phyloP scores from a whole-genome alignment of 2,797 vertebrate species.

The Bovichtus diacanthus region DNA sequence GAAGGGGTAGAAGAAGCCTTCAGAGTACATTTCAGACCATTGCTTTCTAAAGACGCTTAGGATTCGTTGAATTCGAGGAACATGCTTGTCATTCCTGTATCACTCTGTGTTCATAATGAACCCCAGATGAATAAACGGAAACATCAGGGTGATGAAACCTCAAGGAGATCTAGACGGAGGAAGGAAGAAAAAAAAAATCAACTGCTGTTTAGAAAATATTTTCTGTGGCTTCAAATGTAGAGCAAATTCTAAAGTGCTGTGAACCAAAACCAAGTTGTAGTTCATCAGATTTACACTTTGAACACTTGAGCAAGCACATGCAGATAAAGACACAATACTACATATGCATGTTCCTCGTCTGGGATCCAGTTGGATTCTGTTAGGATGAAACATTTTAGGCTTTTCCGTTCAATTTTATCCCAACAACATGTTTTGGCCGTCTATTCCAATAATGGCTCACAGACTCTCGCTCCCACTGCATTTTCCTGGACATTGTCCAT shows the following conservation, averaged over 20 bases:
- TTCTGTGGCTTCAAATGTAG: slow-evolving; percentile 3
- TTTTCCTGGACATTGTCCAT: slow-evolving; percentile 55
- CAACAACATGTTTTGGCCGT: slow-evolving; percentile 23
- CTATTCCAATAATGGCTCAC: slow-evolving; percentile 23
- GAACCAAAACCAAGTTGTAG: background rate
- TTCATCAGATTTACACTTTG: too few relatives aligned
- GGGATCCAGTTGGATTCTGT: background rate
- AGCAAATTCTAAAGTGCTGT: background rate
- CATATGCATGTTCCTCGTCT: background rate
- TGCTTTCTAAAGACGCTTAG: background rate
- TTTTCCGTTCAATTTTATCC: background rate
- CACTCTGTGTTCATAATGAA: background rate
- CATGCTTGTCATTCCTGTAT: slow-evolving; percentile 5
- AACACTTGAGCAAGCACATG: too few relatives aligned
- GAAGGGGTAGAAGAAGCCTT: background rate
- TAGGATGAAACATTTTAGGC: background rate
- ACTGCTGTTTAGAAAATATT: slow-evolving; percentile 12
- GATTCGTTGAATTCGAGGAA: background rate
- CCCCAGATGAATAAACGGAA: background rate
- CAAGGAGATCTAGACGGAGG: background rate
- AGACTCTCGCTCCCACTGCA: slow-evolving; percentile 27
- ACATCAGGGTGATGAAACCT: slow-evolving; percentile 6
- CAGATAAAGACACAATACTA: background rate
- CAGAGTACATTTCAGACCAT: background rate
- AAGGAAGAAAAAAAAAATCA: background rate